phyloP scores from a whole-genome alignment of 2,888 invertebrate genomes.

The Bhutanitis thaidina region DNA sequence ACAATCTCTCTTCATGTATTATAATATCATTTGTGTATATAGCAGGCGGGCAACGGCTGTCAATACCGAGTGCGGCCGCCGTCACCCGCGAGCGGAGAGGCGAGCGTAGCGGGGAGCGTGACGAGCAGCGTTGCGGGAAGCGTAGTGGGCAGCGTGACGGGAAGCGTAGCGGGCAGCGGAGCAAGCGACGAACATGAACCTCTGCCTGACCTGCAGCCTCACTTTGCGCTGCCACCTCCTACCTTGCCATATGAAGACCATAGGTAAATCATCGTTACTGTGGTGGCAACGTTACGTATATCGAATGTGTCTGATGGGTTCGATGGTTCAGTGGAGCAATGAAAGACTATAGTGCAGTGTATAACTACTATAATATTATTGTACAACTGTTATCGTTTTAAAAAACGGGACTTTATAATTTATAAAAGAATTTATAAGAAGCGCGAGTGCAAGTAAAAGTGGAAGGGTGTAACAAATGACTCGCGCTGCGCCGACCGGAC shows the following conservation, averaged over 20 bases:
- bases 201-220: constrained; percentile 47
- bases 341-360: too few relatives aligned
- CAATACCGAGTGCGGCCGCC: constrained; percentile 54
- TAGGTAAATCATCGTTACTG: constrained; percentile 34
- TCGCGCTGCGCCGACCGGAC: too few relatives aligned
- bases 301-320: too few relatives aligned
- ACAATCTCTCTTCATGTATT: too few relatives aligned
- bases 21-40: background rate
- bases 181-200: constrained; percentile 23
- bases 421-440: too few relatives aligned
- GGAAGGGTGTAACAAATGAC: too few relatives aligned
- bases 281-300: too few relatives aligned
- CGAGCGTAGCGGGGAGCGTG: constrained; percentile 24
- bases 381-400: too few relatives aligned
- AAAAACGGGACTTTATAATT: too few relatives aligned
- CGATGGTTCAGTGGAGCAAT: too few relatives aligned
- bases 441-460: too few relatives aligned
- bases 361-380: too few relatives aligned
- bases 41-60: constrained; percentile 44
- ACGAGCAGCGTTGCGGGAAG: constrained; percentile 27
- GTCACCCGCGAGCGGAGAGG: constrained; percentile 40
- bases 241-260: constrained; percentile 56
- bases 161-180: constrained; percentile 22
- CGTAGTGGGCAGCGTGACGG: constrained; percentile 22
- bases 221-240: constrained; percentile 50